Conservation (phyloP, 2,113 vertebrate species). For the Cairina moschata region DNA sequence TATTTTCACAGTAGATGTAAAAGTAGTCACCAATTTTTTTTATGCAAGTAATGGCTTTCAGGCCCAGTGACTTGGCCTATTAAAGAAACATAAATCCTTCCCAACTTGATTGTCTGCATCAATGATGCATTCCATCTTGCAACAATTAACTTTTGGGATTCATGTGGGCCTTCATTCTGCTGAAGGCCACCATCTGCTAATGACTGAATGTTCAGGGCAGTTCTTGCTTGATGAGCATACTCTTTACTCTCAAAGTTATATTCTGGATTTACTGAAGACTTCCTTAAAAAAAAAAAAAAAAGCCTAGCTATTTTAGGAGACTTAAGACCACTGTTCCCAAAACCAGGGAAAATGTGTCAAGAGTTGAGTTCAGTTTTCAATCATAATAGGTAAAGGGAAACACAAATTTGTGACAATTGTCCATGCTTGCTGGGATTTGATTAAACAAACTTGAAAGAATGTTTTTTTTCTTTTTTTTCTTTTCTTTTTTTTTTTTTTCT, state of each 20-base stretch:
- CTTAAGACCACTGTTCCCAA: neutral
- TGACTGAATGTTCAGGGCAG: neutral
- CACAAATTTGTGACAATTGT: neutral
- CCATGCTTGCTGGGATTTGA: neutral
- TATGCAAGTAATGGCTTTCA: neutral
- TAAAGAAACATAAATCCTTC: neutral
- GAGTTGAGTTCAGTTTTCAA: neutral
- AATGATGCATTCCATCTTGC: neutral
- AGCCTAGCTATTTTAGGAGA: neutral
- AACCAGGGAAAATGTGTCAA: neutral
- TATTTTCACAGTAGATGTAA: neutral
- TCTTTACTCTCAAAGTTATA: neutral
- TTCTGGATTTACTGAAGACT: neutral
- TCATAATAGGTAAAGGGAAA: neutral
- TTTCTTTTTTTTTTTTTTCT: neutral
- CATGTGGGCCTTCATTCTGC: neutral
- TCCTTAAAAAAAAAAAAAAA: neutral
- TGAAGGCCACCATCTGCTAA: neutral
- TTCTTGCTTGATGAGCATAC: neutral
- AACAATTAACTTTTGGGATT: neutral
- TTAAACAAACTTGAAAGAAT: neutral
- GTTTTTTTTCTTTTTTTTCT: accelerated
- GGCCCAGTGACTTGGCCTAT: neutral
- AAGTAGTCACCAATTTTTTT: neutral
- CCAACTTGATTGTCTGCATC: neutral